phyloP scores from a whole-genome alignment of 1,140 invertebrate genomes.

The Danaus plexippus region DNA sequence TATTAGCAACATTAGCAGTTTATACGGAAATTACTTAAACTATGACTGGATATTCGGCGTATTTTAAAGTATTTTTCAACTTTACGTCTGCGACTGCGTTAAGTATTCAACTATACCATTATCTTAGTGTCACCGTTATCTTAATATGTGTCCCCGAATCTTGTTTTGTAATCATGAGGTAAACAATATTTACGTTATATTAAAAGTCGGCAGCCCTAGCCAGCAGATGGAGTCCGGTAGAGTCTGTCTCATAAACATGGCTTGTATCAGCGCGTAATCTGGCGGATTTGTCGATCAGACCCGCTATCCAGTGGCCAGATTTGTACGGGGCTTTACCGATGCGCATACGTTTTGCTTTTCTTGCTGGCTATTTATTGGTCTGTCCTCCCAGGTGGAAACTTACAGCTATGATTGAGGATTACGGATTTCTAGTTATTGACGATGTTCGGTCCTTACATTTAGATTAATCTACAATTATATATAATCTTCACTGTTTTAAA shows the following conservation, averaged over 20 bases:
- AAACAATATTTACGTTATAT: background rate
- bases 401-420: conserved; percentile 32
- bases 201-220: conserved; percentile 31
- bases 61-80: too few relatives aligned
- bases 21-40: too few relatives aligned
- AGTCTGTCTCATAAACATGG: conserved; percentile 68
- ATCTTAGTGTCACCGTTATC: too few relatives aligned
- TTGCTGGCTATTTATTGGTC: conserved; percentile 55
- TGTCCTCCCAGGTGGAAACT: conserved; percentile 44
- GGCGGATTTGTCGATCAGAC: conserved; percentile 67
- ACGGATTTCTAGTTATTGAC: background rate
- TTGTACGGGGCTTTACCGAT: conserved; percentile 57
- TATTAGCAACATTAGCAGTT: too few relatives aligned
- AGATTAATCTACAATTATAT: too few relatives aligned
- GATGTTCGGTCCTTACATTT: too few relatives aligned
- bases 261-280: conserved; percentile 68
- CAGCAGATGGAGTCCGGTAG: conserved; percentile 36
- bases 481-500: too few relatives aligned
- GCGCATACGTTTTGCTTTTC: conserved; percentile 62
- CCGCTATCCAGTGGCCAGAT: conserved; percentile 58
- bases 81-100: too few relatives aligned
- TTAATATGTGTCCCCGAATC: too few relatives aligned
- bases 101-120: too few relatives aligned
- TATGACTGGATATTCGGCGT: too few relatives aligned
- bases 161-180: background rate